Evolutionary conservation across 1,140 invertebrate species (phyloP).

Genomic region (Bacillus rossius): DNA sequence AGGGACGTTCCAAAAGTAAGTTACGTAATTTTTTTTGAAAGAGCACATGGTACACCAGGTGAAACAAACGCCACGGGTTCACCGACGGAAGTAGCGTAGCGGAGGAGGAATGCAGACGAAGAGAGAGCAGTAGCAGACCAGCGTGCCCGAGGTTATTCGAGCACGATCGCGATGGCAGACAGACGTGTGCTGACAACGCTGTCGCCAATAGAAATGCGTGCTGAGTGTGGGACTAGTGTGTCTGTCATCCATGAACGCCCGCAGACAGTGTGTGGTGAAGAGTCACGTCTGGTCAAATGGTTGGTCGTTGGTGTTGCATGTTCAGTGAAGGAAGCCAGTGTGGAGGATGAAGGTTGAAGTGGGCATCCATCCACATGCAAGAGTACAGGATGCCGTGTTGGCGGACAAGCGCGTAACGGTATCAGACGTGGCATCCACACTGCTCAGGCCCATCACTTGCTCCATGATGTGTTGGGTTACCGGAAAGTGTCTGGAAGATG

Average conservation of each 20-base stretch:
- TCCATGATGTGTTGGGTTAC: background rate
- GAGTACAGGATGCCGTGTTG: constrained; percentile 3
- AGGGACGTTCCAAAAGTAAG: too few species aligned
- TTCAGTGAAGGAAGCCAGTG: constrained; percentile 1
- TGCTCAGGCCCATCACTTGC: background rate
- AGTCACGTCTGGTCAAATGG: constrained; percentile 1
- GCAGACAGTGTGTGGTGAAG: background rate
- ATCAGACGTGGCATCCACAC: background rate
- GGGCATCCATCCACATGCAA: constrained; percentile 3
- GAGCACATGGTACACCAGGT: too few species aligned
- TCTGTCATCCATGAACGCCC: background rate
- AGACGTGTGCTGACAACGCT: background rate
- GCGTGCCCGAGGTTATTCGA: too few species aligned
- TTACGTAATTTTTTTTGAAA: too few species aligned
- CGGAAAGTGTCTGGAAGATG: background rate
- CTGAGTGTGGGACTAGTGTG: background rate
- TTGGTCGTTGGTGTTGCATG: constrained; percentile 4
- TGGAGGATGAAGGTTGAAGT: constrained; percentile 10
- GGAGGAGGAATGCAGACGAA: too few species aligned
- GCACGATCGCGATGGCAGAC: too few species aligned
- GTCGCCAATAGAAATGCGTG: background rate
- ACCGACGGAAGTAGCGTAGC: too few species aligned
- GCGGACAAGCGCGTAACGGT: constrained; percentile 10
- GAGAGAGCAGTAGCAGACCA: too few species aligned
- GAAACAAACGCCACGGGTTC: too few species aligned